phyloP scores from a whole-genome alignment of 1,140 invertebrate species.

The Saccostrea echinata region DNA sequence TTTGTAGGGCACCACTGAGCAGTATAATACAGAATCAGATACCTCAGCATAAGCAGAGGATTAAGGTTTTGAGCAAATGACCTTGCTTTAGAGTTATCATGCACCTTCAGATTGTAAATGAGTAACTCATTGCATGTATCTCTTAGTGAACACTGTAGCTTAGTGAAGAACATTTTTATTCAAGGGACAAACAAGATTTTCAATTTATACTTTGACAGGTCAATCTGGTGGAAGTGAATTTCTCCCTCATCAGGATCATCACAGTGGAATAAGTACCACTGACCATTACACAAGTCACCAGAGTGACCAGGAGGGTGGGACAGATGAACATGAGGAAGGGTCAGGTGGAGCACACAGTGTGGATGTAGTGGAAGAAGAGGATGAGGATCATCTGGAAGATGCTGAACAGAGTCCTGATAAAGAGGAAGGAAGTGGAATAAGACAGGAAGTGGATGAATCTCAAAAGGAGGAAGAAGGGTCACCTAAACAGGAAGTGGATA shows the following conservation, averaged over 20 bases:
- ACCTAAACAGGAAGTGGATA: background rate
- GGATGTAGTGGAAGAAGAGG: background rate
- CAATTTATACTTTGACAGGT: conserved; percentile 56
- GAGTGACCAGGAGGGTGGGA: conserved; percentile 29
- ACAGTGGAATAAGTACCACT: conserved; percentile 46
- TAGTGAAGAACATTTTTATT: too few relatives aligned
- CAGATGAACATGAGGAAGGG: background rate
- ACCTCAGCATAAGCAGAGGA: too few relatives aligned
- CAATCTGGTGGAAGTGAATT: conserved; percentile 74
- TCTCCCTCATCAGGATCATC: conserved; percentile 51
- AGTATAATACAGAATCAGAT: too few relatives aligned
- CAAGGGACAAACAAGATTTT: too few relatives aligned
- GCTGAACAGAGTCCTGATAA: conserved; percentile 17
- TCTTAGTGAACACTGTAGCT: too few relatives aligned
- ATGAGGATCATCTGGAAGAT: conserved; percentile 32
- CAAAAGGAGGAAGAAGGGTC: background rate
- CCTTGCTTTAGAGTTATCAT: background rate
- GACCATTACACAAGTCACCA: conserved; percentile 45
- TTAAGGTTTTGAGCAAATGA: background rate
- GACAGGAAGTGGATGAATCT: conserved; percentile 39
- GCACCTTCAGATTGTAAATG: background rate
- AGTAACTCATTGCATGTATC: background rate
- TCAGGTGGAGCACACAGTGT: conserved; percentile 4
- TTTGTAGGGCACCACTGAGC: too few relatives aligned
- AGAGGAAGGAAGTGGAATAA: conserved; percentile 27